A percentile compares a stretch with the other conserved stretches of the same genome.
Evolutionary conservation across 2,888 invertebrate species (phyloP).

Genomic region (Synanthedon vespiformis): DNA sequence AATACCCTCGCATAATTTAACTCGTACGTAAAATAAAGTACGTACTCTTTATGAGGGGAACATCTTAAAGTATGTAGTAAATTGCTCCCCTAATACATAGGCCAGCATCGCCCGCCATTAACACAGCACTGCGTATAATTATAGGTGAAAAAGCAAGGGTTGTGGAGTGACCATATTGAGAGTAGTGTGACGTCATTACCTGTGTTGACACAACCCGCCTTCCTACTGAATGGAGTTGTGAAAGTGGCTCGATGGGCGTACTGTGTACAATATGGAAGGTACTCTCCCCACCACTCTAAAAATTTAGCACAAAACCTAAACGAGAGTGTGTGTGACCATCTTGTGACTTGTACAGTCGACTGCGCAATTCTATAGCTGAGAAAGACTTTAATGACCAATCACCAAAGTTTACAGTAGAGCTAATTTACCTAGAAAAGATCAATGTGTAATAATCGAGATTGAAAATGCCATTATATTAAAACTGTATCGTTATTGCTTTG

Average conservation of each 20-base stretch:
- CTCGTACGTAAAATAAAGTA: too few relatives aligned
- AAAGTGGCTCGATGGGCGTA: constrained; percentile 43
- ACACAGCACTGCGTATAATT: constrained; percentile 30
- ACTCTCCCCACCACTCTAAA: not conserved
- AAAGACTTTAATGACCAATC: too few relatives aligned
- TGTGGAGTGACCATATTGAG: constrained; percentile 52
- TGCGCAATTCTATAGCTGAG: too few relatives aligned
- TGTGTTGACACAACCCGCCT: constrained; percentile 62
- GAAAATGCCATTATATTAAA: too few relatives aligned
- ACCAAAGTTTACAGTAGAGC: too few relatives aligned
- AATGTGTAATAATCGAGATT: too few relatives aligned
- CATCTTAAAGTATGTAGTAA: too few relatives aligned
- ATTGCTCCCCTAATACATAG: constrained; percentile 3
- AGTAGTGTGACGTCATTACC: constrained; percentile 61
- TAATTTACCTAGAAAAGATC: too few relatives aligned
- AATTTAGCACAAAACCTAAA: not conserved
- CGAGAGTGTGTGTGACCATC: not conserved
- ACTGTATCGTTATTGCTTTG: too few relatives aligned
- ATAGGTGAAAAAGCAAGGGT: constrained; percentile 42
- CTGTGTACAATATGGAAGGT: constrained; percentile 15
- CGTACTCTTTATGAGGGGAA: too few relatives aligned
- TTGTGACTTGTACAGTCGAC: not conserved
- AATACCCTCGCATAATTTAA: too few relatives aligned
- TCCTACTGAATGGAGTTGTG: constrained; percentile 42
- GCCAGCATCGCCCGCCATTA: constrained; percentile 10